These are phyloP conservation scores for Silurus asotus DNA, from an alignment of 2,113 vertebrate genomes.

Conservation along the genomic window DNA sequence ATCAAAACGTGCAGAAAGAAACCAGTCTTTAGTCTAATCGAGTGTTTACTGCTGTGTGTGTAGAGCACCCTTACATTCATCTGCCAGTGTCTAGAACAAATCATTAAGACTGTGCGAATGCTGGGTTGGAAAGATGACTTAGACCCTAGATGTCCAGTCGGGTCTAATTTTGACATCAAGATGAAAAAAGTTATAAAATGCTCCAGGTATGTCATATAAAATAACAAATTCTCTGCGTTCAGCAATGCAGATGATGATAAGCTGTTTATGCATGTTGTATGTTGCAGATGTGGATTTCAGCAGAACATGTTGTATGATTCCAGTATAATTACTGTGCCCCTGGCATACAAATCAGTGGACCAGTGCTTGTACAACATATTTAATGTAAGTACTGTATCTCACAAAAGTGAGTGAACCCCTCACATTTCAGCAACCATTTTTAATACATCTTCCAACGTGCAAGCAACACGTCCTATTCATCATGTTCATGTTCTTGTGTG, in stretches of 20 bases:
- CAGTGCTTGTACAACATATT: background rate
- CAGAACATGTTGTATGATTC: background rate
- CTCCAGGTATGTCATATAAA: background rate
- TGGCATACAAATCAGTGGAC: background rate
- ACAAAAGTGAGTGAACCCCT: too few species aligned
- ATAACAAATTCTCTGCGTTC: background rate
- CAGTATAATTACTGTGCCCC: background rate
- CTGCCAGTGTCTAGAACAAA: background rate
- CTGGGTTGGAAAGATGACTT: conserved; percentile 9
- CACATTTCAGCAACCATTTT: too few species aligned
- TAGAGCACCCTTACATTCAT: background rate
- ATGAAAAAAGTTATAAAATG: background rate
- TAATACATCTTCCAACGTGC: too few species aligned
- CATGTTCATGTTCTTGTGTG: too few species aligned
- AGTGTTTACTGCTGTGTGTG: background rate
- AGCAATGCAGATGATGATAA: background rate
- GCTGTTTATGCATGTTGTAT: background rate
- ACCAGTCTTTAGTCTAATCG: too few species aligned
- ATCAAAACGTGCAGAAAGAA: background rate
- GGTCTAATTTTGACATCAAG: background rate
- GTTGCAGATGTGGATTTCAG: background rate
- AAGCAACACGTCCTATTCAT: too few species aligned
- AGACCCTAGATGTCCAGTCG: background rate
- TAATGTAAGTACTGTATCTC: background rate
- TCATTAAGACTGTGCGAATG: background rate